Conservation (phyloP, 2,113 vertebrate species). For the Nasalis larvatus region DNA sequence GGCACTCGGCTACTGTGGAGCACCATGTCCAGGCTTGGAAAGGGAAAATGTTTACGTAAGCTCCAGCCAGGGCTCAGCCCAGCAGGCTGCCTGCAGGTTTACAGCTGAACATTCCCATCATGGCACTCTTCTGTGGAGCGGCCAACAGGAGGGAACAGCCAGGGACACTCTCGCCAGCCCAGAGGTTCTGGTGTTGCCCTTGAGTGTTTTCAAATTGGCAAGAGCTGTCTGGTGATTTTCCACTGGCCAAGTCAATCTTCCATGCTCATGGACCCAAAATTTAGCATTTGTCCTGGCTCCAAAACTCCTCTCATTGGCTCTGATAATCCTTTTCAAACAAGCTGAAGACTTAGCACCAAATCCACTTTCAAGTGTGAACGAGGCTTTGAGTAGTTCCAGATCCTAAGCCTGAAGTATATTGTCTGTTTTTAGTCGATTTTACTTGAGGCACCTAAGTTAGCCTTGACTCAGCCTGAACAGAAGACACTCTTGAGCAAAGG, state of each 20-base stretch:
- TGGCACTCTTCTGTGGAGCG: neutral
- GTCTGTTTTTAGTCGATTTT: constrained; percentile 39
- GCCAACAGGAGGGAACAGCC: constrained; percentile 45
- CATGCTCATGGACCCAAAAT: constrained; percentile 41
- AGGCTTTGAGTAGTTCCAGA: neutral
- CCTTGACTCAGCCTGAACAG: constrained; percentile 61
- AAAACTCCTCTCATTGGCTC: constrained; percentile 22
- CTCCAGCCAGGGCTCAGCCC: constrained; percentile 43
- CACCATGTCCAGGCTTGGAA: neutral
- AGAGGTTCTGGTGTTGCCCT: constrained; percentile 59
- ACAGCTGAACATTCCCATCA: constrained; percentile 54
- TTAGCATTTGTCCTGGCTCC: constrained; percentile 57
- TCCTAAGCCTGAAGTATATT: neutral
- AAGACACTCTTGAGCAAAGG: constrained; percentile 50
- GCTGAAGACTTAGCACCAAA: constrained; percentile 48
- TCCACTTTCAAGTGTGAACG: constrained; percentile 29
- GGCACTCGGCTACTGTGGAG: neutral
- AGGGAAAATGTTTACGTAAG: constrained; percentile 51
- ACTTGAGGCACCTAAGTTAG: constrained; percentile 24
- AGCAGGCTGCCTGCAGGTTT: constrained; percentile 64
- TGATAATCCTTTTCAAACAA: constrained; percentile 50
- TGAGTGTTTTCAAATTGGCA: constrained; percentile 66
- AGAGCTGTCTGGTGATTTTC: constrained; percentile 27
- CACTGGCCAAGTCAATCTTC: constrained; percentile 66
- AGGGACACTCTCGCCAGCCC: constrained; percentile 51